Percentiles rank a stretch among this genome's conserved stretches.
Evolutionary conservation across 2,888 invertebrate species (phyloP).

Genomic region (Drosophila barbarae): DNA sequence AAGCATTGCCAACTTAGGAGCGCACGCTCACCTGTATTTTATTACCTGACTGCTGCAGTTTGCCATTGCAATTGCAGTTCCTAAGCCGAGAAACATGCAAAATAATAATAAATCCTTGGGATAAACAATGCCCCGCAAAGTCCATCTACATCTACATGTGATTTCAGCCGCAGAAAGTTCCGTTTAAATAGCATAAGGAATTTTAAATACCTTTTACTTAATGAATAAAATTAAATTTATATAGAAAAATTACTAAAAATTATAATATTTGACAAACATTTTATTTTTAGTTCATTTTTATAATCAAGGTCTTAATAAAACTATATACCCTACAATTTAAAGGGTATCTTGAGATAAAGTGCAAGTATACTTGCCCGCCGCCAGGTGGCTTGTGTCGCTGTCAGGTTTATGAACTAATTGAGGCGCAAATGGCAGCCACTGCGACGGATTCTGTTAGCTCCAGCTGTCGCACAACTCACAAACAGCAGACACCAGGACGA

Average conservation of each 20-base stretch:
- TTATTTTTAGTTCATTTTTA: too few relatives aligned
- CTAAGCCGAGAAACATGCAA: constrained; percentile 51
- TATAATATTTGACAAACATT: too few relatives aligned
- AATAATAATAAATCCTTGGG: constrained; percentile 57
- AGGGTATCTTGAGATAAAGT: not conserved
- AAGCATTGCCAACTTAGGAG: constrained; percentile 4
- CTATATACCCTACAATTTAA: not conserved
- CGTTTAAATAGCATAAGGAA: not conserved
- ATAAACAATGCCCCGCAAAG: constrained; percentile 23
- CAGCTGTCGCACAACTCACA: constrained; percentile 54
- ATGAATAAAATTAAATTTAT: not conserved
- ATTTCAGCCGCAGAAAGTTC: not conserved
- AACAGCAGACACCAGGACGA: constrained; percentile 34
- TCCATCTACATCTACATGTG: not conserved
- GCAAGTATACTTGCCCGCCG: not conserved
- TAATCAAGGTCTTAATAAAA: not conserved
- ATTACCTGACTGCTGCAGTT: constrained; percentile 36
- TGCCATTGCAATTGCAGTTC: constrained; percentile 35
- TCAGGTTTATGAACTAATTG: constrained; percentile 49
- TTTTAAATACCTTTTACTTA: not conserved
- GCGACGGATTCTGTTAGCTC: constrained; percentile 45
- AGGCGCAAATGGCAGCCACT: constrained; percentile 28
- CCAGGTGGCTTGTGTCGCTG: constrained; percentile 33
- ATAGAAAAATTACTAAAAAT: not conserved
- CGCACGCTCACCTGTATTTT: constrained; percentile 19